phyloP scores from a whole-genome alignment of 2,888 invertebrate genomes.

The Synergus laeviventris region DNA sequence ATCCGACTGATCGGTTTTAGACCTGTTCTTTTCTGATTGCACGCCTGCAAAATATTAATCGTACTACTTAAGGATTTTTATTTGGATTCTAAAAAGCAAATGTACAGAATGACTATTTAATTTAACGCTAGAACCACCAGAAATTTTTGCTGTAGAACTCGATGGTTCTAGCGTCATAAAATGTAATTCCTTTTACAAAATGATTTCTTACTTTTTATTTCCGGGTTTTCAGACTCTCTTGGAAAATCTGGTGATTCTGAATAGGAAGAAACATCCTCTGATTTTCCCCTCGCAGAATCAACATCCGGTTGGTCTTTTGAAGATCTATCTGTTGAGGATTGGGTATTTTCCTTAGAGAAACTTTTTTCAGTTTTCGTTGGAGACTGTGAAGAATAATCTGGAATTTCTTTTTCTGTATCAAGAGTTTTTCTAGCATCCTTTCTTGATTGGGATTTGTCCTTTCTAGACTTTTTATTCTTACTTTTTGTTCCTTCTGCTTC shows the following conservation, averaged over 20 bases:
- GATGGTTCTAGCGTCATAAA: no score
- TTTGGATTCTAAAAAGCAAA: not conserved
- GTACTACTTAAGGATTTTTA: constrained; percentile 15
- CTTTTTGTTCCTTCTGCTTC: not conserved
- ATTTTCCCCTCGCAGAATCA: constrained; percentile 54
- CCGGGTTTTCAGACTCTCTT: not conserved
- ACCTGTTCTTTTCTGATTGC: constrained; percentile 15
- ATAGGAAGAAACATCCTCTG: constrained; percentile 53
- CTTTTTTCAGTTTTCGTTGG: not conserved
- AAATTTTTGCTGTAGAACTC: not conserved
- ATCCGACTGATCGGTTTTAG: not conserved
- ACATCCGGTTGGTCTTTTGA: constrained; percentile 52
- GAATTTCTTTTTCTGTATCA: constrained; percentile 36
- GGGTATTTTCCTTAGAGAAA: not conserved
- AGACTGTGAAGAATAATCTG: not conserved
- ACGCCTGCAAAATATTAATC: constrained; percentile 21
- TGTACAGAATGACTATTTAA: not conserved
- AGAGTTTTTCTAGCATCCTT: constrained; percentile 38
- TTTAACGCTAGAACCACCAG: not conserved
- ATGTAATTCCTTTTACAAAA: not conserved
- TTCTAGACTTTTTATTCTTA: not conserved
- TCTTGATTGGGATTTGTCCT: constrained; percentile 10
- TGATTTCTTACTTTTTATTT: constrained; percentile 9
- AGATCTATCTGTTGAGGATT: constrained; percentile 30
- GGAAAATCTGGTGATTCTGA: constrained; percentile 35